Conservation (phyloP, 1,140 invertebrate species). For the Mamestra configurata region DNA sequence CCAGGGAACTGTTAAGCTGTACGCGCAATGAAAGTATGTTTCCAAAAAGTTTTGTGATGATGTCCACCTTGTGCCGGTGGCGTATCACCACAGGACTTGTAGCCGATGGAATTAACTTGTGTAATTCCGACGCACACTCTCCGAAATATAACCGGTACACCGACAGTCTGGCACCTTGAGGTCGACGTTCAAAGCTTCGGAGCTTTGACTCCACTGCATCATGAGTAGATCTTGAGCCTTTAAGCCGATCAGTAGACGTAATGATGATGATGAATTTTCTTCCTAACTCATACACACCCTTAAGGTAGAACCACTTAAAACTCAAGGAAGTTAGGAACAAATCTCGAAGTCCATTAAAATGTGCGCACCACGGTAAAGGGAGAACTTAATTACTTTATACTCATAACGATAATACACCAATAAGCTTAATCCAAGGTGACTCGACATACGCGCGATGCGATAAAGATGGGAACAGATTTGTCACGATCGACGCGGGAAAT, state of each 20-base stretch:
- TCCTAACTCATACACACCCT: not conserved
- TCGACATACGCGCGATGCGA: constrained; percentile 2
- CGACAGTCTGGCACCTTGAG: no score
- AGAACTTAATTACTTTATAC: constrained; percentile 28
- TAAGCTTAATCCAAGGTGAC: constrained; percentile 14
- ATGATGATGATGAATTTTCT: not conserved
- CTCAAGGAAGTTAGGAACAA: not conserved
- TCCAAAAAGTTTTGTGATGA: no score
- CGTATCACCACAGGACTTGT: no score
- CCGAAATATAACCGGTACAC: no score
- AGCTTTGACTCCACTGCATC: no score
- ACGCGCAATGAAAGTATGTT: no score
- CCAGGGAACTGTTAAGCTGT: no score
- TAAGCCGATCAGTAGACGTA: not conserved
- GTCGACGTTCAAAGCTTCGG: no score
- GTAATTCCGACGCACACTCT: no score
- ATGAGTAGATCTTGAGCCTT: no score
- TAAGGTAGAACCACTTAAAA: constrained; percentile 10
- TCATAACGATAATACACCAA: constrained; percentile 19
- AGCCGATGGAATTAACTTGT: no score
- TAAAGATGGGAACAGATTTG: constrained; percentile 2
- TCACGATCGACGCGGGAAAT: not conserved
- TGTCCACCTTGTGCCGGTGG: no score
- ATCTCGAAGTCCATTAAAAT: constrained; percentile 21
- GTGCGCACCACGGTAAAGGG: constrained; percentile 6